Base-by-base conservation (phyloP, 2,888 invertebrate species). In the Nowickia ferox region DNA sequence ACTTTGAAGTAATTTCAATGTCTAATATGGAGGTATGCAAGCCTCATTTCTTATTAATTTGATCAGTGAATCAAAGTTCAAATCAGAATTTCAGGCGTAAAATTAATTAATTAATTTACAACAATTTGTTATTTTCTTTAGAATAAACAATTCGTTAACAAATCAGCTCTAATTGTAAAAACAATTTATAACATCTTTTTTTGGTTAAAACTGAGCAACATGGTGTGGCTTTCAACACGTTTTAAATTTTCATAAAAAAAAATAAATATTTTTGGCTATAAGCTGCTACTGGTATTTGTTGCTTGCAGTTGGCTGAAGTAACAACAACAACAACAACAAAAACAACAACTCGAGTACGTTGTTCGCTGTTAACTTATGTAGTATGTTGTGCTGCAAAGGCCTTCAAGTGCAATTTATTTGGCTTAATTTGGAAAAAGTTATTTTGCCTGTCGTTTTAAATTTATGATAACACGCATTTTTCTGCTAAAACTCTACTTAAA, bases 401-500 rank as follows among this genome's bases (percentile, higher is more conserved):
- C 81, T 86, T 83, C 82, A 57, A 76, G 71, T 74, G 84, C 84
- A 86, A 84, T 86, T 86, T 86, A 86, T 84, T 86, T 84, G 71
- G 76, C 86, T 86, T 84, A 84, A 84, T 86, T 86, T 86, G 86
- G 86, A 69, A 81, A 86, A 86, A 84, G 82, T 79, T 86, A 86
- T 86, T 86, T 86, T 74, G 85, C 78, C 51, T 86, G 85, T 86
- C 85, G 83, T 83, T 86, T 86, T 40, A 79, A 82, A 83, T 86
- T 86, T 86, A 86, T 83, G 82, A 86, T 83, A 83, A 86, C 82
- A 85, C 83, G 44, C 65, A 79, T 77, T 77, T n/a, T 78, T 63
- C 48, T 69, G 72, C 38, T 38, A 55, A 51, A 48, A 65, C 48
- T 66, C 44, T 8, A 38, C 42, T 19, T 13, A 13, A 53, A 57